Evolutionary conservation across 2,888 invertebrate species (phyloP), one percentile per base, ranked within the genome.

Genomic region (Asteroscopus sphinx): DNA sequence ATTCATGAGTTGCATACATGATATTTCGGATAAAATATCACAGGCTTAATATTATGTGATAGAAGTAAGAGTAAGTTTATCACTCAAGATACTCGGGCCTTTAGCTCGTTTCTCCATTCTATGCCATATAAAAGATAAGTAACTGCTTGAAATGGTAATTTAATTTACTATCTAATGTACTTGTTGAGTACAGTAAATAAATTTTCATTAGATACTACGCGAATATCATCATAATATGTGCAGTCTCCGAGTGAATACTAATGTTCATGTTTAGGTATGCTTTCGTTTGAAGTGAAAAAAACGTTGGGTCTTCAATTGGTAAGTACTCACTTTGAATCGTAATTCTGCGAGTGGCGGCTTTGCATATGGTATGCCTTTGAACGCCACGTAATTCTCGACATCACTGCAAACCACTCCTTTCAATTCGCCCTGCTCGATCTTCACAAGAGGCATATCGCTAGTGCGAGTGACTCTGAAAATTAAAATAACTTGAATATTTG

Each of bases 331-430:
- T 94, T 95, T 94, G 86, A 96, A 96, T 88, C 96, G 90, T 59
- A 96, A 91, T 74, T 90, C 77, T 35, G 95, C 95, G 28, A 95
- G 60, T 9, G 96, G 96, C 45, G 96, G 95, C 67, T 92, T 89
- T 6, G 96, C 96, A 73, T 95, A 96, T 15, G 96, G 96, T 68
- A 96, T 95, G 46, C 96, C 95, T 84, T 94, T 94, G 79, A 94
- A 94, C 37, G 93, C 88, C 32, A 86, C 77, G 74, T 90, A 94
- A 57, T 82, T 86, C 62, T 80, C 83, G 46, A 75, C 63, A 45
- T 84, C 82, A 73, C 37, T 26, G 69, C 83, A 88, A 15, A 81
- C 45, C 3, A 77, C 71, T 39, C 94, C 94, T 76, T 85, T 83
- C 53, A 94, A 68, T 36, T 74, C 73, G 5, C 94, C 94, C 68